Conservation (phyloP, 2,888 invertebrate species). For the Mellilla xanthometata region DNA sequence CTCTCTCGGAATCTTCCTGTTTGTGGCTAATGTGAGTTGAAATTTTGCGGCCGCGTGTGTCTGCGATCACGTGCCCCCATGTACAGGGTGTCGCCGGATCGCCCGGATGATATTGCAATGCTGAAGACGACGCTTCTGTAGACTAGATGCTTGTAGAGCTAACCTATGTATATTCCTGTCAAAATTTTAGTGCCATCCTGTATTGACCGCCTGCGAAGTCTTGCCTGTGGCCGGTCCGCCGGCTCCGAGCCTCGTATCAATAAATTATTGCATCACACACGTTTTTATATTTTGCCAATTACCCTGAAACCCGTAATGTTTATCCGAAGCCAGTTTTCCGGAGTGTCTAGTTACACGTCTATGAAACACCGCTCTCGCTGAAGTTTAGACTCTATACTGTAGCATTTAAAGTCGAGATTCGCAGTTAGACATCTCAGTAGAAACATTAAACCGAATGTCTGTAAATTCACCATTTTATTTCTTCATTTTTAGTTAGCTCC, state of each 20-base stretch:
- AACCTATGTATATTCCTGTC: no score
- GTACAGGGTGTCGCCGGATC: constrained; percentile 67
- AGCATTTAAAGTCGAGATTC: constrained; percentile 52
- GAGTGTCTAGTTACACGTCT: constrained; percentile 52
- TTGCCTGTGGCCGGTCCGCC: constrained; percentile 38
- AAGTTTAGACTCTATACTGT: constrained; percentile 49
- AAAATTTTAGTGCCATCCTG: no score
- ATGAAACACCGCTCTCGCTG: constrained; percentile 38
- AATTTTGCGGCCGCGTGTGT: constrained; percentile 56
- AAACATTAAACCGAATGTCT: constrained; percentile 75
- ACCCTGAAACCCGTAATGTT: constrained; percentile 36
- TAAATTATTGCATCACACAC: constrained; percentile 37
- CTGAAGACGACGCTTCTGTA: constrained; percentile 60
- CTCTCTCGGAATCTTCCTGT: constrained; percentile 64
- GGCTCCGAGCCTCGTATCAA: constrained; percentile 31
- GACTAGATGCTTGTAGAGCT: constrained; percentile 32
- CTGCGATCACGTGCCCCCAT: constrained; percentile 76
- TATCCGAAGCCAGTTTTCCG: constrained; percentile 40
- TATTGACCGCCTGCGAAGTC: constrained; percentile 57
- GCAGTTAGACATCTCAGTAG: constrained; percentile 35
- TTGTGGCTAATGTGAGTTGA: constrained; percentile 77
- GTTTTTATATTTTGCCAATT: constrained; percentile 40
- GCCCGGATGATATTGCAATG: constrained; percentile 60
- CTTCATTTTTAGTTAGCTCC: constrained; percentile 77
- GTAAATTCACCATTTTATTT: constrained; percentile 76